Conservation (phyloP, 2,797 vertebrate species). For the Muscicapa striata region DNA sequence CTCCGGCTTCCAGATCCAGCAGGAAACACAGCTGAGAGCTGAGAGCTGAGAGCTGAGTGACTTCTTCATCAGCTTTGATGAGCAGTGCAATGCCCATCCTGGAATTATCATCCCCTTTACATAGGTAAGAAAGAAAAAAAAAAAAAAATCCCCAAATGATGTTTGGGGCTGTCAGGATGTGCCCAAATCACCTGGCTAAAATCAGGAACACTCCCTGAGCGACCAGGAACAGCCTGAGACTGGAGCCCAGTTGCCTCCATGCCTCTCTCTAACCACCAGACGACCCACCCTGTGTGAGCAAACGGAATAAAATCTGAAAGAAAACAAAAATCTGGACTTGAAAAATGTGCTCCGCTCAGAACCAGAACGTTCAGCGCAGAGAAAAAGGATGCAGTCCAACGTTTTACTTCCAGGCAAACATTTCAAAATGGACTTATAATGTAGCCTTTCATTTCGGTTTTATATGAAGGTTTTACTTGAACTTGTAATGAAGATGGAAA, state of each 20-base stretch:
- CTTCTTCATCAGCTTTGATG: background rate
- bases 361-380: constrained; percentile 36
- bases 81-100: background rate
- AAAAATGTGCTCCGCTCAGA: constrained; percentile 44
- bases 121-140: background rate
- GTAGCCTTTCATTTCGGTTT: constrained; percentile 77
- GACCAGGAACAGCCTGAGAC: constrained; percentile 38
- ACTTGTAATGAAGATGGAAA: constrained; percentile 79
- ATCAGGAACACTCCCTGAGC: background rate
- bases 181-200: constrained; percentile 31
- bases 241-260: constrained; percentile 51
- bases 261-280: constrained; percentile 59
- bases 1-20: background rate
- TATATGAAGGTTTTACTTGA: constrained; percentile 76
- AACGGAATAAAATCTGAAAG: constrained; percentile 63
- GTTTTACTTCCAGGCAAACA: constrained; percentile 75
- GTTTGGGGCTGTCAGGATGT: background rate
- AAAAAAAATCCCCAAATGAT: background rate
- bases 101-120: background rate
- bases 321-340: constrained; percentile 53
- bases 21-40: background rate
- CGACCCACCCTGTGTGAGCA: constrained; percentile 60
- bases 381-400: constrained; percentile 63
- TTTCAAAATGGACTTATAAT: constrained; percentile 75
- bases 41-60: background rate